These are phyloP conservation scores for Noctua janthina DNA, from an alignment of 2,888 invertebrate genomes.

Conservation along the genomic window DNA sequence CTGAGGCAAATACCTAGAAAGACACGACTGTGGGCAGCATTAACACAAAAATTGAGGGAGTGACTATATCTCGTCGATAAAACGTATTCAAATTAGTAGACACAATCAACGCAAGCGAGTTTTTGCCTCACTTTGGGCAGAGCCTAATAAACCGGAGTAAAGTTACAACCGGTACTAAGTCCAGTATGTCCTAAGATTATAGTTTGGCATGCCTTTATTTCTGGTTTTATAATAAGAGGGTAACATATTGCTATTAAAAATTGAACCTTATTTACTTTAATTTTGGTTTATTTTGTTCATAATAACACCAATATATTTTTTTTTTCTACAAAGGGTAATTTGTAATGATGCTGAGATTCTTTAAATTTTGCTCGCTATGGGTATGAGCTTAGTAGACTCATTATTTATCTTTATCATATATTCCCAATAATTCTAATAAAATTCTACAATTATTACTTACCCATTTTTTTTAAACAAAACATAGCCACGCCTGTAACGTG, in stretches of 20 bases:
- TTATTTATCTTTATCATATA: background rate
- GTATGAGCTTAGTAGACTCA: background rate
- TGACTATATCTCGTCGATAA: background rate
- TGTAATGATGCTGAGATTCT: background rate
- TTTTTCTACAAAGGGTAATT: background rate
- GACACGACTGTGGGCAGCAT: background rate
- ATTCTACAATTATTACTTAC: background rate
- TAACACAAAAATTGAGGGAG: background rate
- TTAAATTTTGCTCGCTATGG: slow-evolving; percentile 2
- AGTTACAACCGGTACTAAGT: background rate
- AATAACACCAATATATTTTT: background rate
- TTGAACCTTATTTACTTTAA: slow-evolving; percentile 1
- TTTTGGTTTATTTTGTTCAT: slow-evolving; percentile 4
- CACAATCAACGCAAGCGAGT: background rate
- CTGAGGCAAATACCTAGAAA: background rate
- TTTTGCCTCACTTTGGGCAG: background rate
- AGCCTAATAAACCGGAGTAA: background rate
- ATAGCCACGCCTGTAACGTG: too few species aligned
- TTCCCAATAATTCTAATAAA: background rate
- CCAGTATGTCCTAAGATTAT: background rate
- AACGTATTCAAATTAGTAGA: too few species aligned
- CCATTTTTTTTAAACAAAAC: background rate
- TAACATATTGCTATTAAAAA: background rate
- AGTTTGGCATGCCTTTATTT: background rate
- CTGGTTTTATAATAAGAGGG: background rate